Evolutionary conservation across 2,888 invertebrate species (phyloP), one percentile per base, ranked within the genome.

Genomic region (Ellobium chinense): DNA sequence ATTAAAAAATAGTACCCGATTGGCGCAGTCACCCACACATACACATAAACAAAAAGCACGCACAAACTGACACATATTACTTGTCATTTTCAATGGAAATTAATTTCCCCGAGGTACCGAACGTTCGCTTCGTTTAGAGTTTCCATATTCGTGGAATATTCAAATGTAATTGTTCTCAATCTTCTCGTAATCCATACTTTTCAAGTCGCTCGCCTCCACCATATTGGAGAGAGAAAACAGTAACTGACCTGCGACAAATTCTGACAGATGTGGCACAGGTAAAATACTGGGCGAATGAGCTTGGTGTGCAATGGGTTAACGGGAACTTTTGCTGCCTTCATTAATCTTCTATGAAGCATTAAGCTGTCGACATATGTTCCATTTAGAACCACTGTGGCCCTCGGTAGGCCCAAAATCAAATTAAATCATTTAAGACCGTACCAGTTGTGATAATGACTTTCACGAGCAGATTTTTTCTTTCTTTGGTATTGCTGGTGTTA

Each of bases 311-410:
- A 72, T 72, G 37, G 58, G 18, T 9, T 4, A 27, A 14, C 29
- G 34, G 31, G 7, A 5, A 63, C 63, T 29, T 74, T 46, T 21
- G 21, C 46, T 18, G 62, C 12, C 9, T 46, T 74, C 74, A 74
- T 74, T 74, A 74, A 74, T 74, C 74, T 74, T 74, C 62, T 37
- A 74, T 73, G 72, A 60, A 9, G 37, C 24, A 29, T 46, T 36
- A 2, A 56, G n/a, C 37, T 2, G 21, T 2, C 36, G 63, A 54
- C 74, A 74, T 74, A 74, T 74, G 74, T 74, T 63, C 2, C n/a
- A n/a, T 37, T 46, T 46, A 46, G 46, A 18, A 46, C 46, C 46
- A 12, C 46, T 46, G 46, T 18, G 46, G 46, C 46, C 46, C 46
- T 7, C 18, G 46, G 46, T 46, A 18, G 46, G 46, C 9, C 18